A percentile compares a stretch with the other conserved stretches of the same genome.
phyloP scores from a whole-genome alignment of 2,888 invertebrate genomes.

The Hartigia nigra region DNA sequence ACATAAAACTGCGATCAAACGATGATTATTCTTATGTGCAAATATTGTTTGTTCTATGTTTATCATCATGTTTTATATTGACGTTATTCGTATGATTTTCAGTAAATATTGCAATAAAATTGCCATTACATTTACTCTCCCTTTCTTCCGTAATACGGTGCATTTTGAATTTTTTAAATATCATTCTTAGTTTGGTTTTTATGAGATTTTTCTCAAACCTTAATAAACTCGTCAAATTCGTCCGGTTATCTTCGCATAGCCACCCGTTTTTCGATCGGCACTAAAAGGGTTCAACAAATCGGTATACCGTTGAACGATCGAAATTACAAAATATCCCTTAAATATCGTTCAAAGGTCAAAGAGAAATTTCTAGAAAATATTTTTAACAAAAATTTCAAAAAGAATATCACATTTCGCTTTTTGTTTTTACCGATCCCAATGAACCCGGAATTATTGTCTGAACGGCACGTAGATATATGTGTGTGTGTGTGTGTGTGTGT shows the following conservation, averaged over 20 bases:
- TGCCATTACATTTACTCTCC: neutral
- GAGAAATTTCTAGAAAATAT: neutral
- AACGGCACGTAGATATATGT: no score
- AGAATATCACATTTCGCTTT: no score
- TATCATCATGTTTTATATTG: slow-evolving; percentile 10
- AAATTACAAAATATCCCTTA: neutral
- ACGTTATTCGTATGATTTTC: slow-evolving; percentile 14
- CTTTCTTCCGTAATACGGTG: no score
- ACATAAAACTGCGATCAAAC: neutral
- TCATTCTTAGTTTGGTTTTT: no score
- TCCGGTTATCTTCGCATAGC: no score
- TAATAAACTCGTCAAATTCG: no score
- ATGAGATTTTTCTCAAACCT: no score
- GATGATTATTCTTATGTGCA: slow-evolving; percentile 13
- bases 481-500: no score
- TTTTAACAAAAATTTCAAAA: neutral
- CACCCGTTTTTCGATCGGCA: no score
- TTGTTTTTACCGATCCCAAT: neutral
- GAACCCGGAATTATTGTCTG: neutral
- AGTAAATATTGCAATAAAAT: slow-evolving; percentile 16
- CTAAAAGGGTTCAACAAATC: neutral
- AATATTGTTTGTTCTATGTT: slow-evolving; percentile 8
- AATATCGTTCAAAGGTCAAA: no score
- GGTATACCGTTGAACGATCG: neutral
- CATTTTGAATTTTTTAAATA: no score